These are phyloP conservation scores for Philhelius pedissequus DNA, from an alignment of 2,888 invertebrate species.

Conservation along the genomic window DNA sequence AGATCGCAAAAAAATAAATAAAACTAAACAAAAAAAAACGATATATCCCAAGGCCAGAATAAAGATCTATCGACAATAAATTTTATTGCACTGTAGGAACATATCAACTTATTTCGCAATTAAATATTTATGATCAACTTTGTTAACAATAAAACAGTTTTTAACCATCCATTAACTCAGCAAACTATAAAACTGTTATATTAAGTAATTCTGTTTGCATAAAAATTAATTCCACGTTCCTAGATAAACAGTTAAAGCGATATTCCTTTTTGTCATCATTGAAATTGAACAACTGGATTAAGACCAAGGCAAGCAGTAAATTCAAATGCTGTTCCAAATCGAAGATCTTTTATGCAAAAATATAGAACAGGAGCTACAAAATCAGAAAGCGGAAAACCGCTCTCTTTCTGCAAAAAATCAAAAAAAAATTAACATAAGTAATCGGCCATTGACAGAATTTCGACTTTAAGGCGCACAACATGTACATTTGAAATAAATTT, in stretches of 20 bases:
- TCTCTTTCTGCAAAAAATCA: background rate
- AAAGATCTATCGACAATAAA: constrained; percentile 1
- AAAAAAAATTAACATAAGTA: constrained; percentile 55
- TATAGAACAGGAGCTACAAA: constrained; percentile 24
- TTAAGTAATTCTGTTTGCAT: background rate
- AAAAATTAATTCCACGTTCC: background rate
- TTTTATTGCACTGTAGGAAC: background rate
- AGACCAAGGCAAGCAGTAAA: constrained; percentile 27
- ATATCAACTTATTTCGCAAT: constrained; percentile 14
- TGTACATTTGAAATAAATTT: background rate
- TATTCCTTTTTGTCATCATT: background rate
- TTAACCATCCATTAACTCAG: background rate
- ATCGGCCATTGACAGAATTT: constrained; percentile 27
- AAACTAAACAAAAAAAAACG: background rate
- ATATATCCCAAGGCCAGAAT: background rate
- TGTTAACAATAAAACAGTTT: constrained; percentile 21
- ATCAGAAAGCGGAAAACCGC: constrained; percentile 56
- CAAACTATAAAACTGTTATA: background rate
- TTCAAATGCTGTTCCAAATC: constrained; percentile 34
- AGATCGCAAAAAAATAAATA: background rate
- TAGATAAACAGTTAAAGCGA: background rate
- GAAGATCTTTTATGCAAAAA: constrained; percentile 34
- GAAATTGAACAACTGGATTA: constrained; percentile 33
- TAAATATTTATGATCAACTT: constrained; percentile 13
- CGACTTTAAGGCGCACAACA: constrained; percentile 13